These are phyloP conservation scores for Cynopterus sphinx DNA, from an alignment of 2,797 vertebrate species.

Conservation along the genomic window DNA sequence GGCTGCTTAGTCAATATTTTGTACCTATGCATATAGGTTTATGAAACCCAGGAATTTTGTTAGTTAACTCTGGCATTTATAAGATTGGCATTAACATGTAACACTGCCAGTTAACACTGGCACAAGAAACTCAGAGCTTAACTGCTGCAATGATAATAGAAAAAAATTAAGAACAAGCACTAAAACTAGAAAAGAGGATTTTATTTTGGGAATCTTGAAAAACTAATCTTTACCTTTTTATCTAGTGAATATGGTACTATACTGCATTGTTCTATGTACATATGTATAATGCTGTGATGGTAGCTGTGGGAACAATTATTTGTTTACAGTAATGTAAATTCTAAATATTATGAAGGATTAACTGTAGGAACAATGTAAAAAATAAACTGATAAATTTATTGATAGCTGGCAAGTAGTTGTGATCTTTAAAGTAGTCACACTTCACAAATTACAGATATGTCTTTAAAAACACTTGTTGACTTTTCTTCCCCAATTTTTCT, in stretches of 20 bases:
- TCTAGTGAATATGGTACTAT: not conserved
- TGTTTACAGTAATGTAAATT: constrained; percentile 42
- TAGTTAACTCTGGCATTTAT: not conserved
- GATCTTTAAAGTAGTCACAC: not conserved
- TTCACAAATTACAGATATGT: not conserved
- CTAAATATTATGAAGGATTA: constrained; percentile 46
- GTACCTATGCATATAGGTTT: not conserved
- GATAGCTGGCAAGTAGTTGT: not conserved
- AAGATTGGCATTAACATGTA: not conserved
- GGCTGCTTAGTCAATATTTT: not conserved
- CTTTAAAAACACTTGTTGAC: not conserved
- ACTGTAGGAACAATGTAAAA: not conserved
- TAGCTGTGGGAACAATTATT: constrained; percentile 41
- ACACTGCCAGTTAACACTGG: not conserved
- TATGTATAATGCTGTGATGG: not conserved
- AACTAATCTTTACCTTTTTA: constrained; percentile 40
- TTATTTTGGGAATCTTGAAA: constrained; percentile 37
- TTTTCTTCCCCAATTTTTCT: not conserved
- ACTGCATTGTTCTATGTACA: not conserved
- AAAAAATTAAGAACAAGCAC: not conserved
- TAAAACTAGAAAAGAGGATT: constrained; percentile 31
- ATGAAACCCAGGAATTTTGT: constrained; percentile 13
- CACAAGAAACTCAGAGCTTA: not conserved
- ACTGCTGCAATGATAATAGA: not conserved
- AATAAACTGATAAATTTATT: constrained; percentile 37